phyloP scores from a whole-genome alignment of 2,888 invertebrate genomes.

The Tuberolachnus salignus region DNA sequence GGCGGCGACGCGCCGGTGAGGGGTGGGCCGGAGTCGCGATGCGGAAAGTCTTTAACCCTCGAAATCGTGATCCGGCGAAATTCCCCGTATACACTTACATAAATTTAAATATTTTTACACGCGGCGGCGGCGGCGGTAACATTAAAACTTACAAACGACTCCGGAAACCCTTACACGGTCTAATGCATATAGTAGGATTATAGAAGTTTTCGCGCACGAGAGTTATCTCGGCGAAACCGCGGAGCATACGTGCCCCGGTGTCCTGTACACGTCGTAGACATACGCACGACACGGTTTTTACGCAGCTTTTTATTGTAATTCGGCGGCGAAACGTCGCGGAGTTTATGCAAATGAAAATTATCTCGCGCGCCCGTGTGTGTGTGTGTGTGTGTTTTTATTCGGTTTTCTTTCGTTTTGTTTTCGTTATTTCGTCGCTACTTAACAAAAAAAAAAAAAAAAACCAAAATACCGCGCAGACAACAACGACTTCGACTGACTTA shows the following conservation, averaged over 20 bases:
- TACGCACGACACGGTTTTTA: no score
- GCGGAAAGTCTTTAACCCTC: slow-evolving; percentile 40
- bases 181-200: slow-evolving; percentile 17
- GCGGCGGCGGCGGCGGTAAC: not conserved
- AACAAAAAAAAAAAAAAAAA: no score
- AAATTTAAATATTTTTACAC: slow-evolving; percentile 41
- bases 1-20: not conserved
- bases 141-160: slow-evolving; percentile 40
- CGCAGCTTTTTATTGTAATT: slow-evolving; percentile 36
- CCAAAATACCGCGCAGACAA: not conserved
- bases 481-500: not conserved
- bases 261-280: not conserved
- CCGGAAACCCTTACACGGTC: not conserved
- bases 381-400: no score
- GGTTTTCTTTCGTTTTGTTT: no score
- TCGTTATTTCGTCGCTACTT: no score
- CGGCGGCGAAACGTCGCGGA: slow-evolving; percentile 4
- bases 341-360: not conserved
- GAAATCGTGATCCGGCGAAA: slow-evolving; percentile 28
- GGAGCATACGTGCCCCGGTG: not conserved
- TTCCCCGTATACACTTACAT: slow-evolving; percentile 30
- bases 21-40: not conserved
- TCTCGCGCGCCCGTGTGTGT: no score
- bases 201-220: not conserved
- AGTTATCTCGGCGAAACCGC: not conserved